Evolutionary conservation across 2,797 vertebrate genomes (phyloP).

Genomic region (Botia almorhae): DNA sequence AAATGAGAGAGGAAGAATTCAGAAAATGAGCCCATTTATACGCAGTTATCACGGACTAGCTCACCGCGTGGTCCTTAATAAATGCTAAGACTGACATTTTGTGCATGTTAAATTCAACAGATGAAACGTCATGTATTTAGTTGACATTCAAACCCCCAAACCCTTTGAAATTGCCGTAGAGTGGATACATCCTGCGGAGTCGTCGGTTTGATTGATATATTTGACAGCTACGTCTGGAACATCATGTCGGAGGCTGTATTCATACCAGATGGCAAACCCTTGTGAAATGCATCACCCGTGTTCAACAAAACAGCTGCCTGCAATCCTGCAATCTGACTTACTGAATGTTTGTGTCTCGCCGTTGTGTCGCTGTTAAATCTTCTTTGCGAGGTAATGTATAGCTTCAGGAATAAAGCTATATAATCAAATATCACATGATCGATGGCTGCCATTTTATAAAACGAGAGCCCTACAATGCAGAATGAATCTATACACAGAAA

Average conservation of each 20-base stretch:
- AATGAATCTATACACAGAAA: background rate
- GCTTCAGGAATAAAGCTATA: background rate
- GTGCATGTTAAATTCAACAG: conserved; percentile 3
- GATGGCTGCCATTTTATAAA: conserved; percentile 31
- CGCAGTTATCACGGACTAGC: no score
- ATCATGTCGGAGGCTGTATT: background rate
- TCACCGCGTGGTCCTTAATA: background rate
- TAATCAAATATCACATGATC: conserved; percentile 39
- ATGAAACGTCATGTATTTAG: conserved; percentile 10
- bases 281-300: background rate
- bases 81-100: conserved; percentile 17
- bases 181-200: background rate
- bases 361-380: background rate
- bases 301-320: conserved; percentile 21
- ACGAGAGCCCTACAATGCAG: conserved; percentile 9
- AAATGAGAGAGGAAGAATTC: background rate
- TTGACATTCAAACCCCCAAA: conserved; percentile 11
- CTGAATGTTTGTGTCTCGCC: background rate
- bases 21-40: no score
- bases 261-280: conserved; percentile 19
- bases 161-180: conserved; percentile 1
- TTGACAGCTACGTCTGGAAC: conserved; percentile 21
- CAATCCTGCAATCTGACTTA: background rate
- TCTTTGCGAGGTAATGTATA: background rate
- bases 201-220: conserved; percentile 27